Base-by-base conservation (phyloP, 2,888 invertebrate genomes). In the Limnephilus rhombicus region DNA sequence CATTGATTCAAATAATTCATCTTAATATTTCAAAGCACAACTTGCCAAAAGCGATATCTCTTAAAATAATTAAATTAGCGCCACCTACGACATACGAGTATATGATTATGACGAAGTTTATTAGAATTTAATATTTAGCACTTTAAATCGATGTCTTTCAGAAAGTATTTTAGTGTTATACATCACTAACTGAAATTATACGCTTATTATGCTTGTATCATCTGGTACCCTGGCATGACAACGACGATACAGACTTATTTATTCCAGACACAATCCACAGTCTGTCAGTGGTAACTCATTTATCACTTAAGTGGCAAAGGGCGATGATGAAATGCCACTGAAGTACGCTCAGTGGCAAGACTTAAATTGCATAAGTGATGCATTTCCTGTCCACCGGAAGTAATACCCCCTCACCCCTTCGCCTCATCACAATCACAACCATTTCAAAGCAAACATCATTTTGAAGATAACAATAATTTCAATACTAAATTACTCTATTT, bases 351-450 rank as follows among this genome's bases (percentile, higher is more conserved):
- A 68, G 68, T 68, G 68, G 68, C 81, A 80, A 81, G 82, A 90
- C 41, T 90, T 82, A 90, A 68, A 68, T 90, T 90, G 90, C 85
- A 53, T 90, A 90, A 90, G 86, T 91, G 91, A 85, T 85, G 41
- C 80, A 81, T 45, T 82, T 91, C 91, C 91, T 91, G 85, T 87
- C 80, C 15, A 24, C 49, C 34, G 90, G 90, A 81, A 49, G 85
- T 37, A 90, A 85, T 53, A 34, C 18, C 29, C 53, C 49, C 41
- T 0, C 82, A 24, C 11, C 49, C 12, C 81, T 24, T 45, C 41
- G 1, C 49, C 49, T 31, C 90, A 81, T 4, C 41, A 41, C 41
- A 41, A 41, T 7, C 5, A 41, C 41, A 5, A 9, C 7, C 41
- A 9, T 41, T 41, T 41, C 41, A 41, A 41, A 41, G 9, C 41